Evolutionary conservation across 2,113 vertebrate species (phyloP).

Genomic region (Emydura subglobosa): DNA sequence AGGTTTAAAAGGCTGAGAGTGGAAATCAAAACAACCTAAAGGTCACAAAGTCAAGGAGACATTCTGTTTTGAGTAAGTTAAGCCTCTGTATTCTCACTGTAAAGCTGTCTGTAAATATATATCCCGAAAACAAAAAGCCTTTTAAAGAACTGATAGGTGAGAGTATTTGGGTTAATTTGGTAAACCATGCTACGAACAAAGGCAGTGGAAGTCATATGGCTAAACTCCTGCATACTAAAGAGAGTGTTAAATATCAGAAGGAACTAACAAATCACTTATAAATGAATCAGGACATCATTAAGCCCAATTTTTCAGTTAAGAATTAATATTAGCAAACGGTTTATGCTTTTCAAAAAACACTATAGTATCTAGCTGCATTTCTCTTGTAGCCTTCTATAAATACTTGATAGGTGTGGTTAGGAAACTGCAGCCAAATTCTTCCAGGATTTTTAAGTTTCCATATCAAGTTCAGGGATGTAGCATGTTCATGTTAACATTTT

Average conservation of each 20-base stretch:
- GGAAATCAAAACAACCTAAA: background rate
- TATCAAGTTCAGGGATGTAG: constrained; percentile 45
- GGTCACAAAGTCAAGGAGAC: background rate
- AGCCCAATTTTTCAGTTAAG: background rate
- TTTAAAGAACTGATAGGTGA: background rate
- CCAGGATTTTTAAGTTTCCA: constrained; percentile 59
- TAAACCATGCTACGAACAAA: background rate
- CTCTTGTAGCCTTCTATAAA: constrained; percentile 54
- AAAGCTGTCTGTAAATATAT: background rate
- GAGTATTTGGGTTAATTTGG: background rate
- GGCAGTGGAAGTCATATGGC: background rate
- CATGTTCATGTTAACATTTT: constrained; percentile 63
- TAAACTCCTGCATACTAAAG: background rate
- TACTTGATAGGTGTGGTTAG: constrained; percentile 43
- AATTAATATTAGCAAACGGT: background rate
- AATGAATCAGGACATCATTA: background rate
- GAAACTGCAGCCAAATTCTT: constrained; percentile 45
- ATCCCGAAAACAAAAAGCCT: background rate
- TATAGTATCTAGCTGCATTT: constrained; percentile 39
- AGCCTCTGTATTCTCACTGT: background rate
- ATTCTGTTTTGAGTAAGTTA: background rate
- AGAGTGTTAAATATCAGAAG: background rate
- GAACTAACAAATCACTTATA: background rate
- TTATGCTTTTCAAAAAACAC: constrained; percentile 54
- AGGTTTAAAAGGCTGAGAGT: background rate